Evolutionary conservation across 2,888 invertebrate genomes (phyloP), one percentile per base, ranked within the genome.

Genomic region (Microplitis deprimator): DNA sequence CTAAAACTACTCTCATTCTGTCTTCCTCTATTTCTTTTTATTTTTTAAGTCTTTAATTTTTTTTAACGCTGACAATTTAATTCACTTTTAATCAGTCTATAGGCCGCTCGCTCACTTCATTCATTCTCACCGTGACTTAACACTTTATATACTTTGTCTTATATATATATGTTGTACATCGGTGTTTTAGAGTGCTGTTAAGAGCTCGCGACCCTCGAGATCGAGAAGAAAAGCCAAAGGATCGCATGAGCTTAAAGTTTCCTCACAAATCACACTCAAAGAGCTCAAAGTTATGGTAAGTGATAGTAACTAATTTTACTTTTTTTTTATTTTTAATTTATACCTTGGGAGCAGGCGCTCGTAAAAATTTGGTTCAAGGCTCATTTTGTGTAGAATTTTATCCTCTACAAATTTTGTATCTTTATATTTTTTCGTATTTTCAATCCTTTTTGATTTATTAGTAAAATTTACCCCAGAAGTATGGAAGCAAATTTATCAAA

Each of bases 251-350:
- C 83, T 89, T 38, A 88, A 87, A 79, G 88, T 89, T 41, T 88
- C 88, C 13, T 89, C 89, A 8, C 86, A 85, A 71, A 88, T 86
- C 75, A 88, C 89, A 10, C 77, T 89, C 59, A 88, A 86, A 77
- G 88, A 88, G 69, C 83, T 89, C 20, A 89, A 89, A 84, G 84
- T 88, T 50, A 86, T 88, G 89, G 89, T 89, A 77, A 85, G 85
- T 82, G 39, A 73, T 20, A n/a, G 29, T 64, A 4, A 29, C 29
- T 29, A 29, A 29, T 72, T 38, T 60, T n/a, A 68, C 16, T 60
- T 41, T 41, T 38, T 75, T 17, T n/a, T 38, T 13, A 16, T 29
- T 29, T 3, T 0, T 3, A 29, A 29, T 29, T 29, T 29, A 29
- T 29, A 29, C 2, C 29, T 4, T 3, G 29, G 29, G 4, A 29